Base-by-base conservation (phyloP, 2,113 vertebrate genomes). In the Macroglossus sobrinus region DNA sequence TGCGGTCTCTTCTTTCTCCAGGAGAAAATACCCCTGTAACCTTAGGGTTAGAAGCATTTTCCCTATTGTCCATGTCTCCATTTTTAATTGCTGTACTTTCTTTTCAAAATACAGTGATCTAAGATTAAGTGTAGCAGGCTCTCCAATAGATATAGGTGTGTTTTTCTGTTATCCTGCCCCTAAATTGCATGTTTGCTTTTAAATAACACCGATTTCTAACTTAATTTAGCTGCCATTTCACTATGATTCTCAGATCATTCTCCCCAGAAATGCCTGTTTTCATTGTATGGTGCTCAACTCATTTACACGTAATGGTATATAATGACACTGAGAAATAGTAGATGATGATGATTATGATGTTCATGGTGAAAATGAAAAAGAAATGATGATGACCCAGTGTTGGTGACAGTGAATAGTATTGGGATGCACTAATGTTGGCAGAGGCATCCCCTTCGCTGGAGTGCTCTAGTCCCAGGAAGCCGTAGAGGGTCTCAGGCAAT, bases 91-190 rank as follows among this genome's bases (percentile, higher is more conserved):
- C 15, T 69, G 43, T 3, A n/a, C 18, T 24, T 63, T 93, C 55
- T 91, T 94, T 82, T 64, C 33, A 74, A 94, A 96, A 91, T 26
- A 50, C 40, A 93, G 33, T 33, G 61, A 24, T 80, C 61, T 12
- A 5, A 68, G n/a, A 89, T 86, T 38, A 91, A 79, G 38, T 63
- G 15, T 35, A 33, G 12, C 30, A 7, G 19, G 6, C 8, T 11
- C 26, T 47, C 33, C 19, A 18, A 15, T 7, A 16, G 4, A 24
- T 45, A 55, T 12, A 78, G 19, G 28, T 64, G 2, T 95, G 53
- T 87, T 84, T 84, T 95, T 84, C 69, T 72, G 16, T 74, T 82
- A 28, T 4, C 3, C 63, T 93, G n/a, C 38, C 26, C 24, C 21
- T 40, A 55, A 38, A 79, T 24, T 43, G 21, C 85, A 79, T 47